Conservation (phyloP, 2,888 invertebrate species). For the Hetaerina titia region DNA sequence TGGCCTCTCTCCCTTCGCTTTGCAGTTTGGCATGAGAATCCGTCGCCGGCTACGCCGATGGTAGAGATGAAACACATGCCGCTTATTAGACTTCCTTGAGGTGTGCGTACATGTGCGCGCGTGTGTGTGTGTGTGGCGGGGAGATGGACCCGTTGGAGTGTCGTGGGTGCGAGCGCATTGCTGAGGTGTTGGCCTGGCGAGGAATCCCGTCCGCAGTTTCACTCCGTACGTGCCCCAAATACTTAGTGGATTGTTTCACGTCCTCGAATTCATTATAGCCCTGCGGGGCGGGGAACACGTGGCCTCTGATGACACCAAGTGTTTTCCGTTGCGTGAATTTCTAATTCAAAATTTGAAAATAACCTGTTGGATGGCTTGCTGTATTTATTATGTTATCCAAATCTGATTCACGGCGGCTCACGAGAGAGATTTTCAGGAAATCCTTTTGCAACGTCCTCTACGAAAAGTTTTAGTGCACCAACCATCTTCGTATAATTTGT, state of each 20-base stretch:
- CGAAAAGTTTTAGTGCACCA: too few relatives aligned
- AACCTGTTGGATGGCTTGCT: neutral
- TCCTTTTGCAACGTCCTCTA: too few relatives aligned
- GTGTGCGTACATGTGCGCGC: neutral
- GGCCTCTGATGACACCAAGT: neutral
- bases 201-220: constrained; percentile 22
- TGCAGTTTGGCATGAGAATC: neutral
- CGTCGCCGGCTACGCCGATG: neutral
- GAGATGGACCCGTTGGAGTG: neutral
- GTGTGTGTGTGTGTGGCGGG: neutral
- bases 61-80: neutral
- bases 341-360: neutral
- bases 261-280: neutral
- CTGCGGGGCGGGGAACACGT: neutral
- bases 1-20: neutral
- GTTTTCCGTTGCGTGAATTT: neutral
- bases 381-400: neutral
- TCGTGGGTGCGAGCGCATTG: constrained; percentile 13
- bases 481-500: too few relatives aligned
- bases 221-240: constrained; percentile 16
- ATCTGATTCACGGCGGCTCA: neutral
- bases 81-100: neutral
- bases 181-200: neutral
- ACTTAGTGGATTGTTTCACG: constrained; percentile 25
- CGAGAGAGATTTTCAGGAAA: neutral